A percentile compares a stretch with the other conserved stretches of the same genome.
These are phyloP conservation scores for Drosophila ercepeae DNA, from an alignment of 1,140 invertebrate species.

Conservation along the genomic window DNA sequence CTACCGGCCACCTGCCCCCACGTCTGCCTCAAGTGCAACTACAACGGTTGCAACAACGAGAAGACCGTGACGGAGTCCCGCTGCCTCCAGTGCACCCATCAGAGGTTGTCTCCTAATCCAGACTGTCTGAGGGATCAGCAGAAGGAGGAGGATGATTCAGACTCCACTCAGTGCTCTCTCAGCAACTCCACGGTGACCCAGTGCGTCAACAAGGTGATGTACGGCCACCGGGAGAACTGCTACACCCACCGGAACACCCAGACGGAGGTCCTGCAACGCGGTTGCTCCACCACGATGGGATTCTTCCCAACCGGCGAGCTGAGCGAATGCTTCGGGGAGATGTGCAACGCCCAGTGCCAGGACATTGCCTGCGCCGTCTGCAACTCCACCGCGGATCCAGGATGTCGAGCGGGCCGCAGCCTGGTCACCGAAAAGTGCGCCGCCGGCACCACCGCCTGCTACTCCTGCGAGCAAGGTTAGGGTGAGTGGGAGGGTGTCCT, in stretches of 20 bases:
- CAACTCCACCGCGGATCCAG: slow-evolving; percentile 58
- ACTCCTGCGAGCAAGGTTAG: slow-evolving; percentile 75
- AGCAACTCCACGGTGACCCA: slow-evolving; percentile 49
- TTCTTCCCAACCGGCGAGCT: slow-evolving; percentile 64
- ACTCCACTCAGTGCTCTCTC: slow-evolving; percentile 22
- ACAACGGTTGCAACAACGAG: slow-evolving; percentile 71
- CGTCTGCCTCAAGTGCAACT: slow-evolving; percentile 77
- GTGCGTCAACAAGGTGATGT: slow-evolving; percentile 71
- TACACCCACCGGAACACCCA: slow-evolving; percentile 63
- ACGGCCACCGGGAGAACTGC: slow-evolving; percentile 64
- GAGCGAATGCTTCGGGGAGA: slow-evolving; percentile 62
- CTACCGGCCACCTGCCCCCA: slow-evolving; percentile 57
- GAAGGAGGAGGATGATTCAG: background rate
- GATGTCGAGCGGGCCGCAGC: slow-evolving; percentile 46
- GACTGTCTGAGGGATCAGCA: slow-evolving; percentile 57
- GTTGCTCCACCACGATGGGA: slow-evolving; percentile 72
- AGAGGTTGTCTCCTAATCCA: slow-evolving; percentile 31
- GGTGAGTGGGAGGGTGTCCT: slow-evolving; percentile 17
- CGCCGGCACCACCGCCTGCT: slow-evolving; percentile 56
- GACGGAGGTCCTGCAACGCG: slow-evolving; percentile 62
- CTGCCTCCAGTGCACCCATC: slow-evolving; percentile 62
- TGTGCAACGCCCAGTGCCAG: slow-evolving; percentile 66
- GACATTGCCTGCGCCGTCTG: slow-evolving; percentile 65
- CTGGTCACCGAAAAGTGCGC: slow-evolving; percentile 45
- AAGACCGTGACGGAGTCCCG: slow-evolving; percentile 51